A percentile compares a stretch with the other conserved stretches of the same genome.
Conservation (phyloP, 1,140 invertebrate species). For the Pogonomyrmex barbatus region DNA sequence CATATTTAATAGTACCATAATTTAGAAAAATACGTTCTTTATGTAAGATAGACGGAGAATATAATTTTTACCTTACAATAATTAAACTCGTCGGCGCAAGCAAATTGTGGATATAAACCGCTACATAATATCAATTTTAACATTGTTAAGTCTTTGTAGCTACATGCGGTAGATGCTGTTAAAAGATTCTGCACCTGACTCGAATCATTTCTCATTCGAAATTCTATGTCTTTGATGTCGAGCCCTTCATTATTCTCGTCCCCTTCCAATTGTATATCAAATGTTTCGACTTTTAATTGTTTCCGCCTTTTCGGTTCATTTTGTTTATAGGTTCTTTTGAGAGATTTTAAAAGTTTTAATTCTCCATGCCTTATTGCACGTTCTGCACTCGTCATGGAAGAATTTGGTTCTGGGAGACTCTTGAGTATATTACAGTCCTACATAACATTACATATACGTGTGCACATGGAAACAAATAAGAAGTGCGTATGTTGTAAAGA, state of each 20-base stretch:
- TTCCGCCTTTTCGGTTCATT: slow-evolving; percentile 90
- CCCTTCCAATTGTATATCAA: slow-evolving; percentile 86
- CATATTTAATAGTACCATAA: no score
- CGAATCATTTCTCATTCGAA: slow-evolving; percentile 91
- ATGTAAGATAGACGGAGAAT: not conserved
- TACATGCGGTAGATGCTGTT: slow-evolving; percentile 90
- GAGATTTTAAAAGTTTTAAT: slow-evolving; percentile 92
- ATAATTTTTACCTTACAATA: slow-evolving; percentile 90
- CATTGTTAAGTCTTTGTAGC: slow-evolving; percentile 94
- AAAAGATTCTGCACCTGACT: slow-evolving; percentile 90
- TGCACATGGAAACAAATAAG: not conserved
- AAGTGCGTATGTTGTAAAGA: not conserved
- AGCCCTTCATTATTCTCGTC: slow-evolving; percentile 87
- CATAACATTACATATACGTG: slow-evolving; percentile 59
- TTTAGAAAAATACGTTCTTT: no score
- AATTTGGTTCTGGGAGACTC: slow-evolving; percentile 84
- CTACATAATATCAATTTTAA: slow-evolving; percentile 96
- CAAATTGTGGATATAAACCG: slow-evolving; percentile 97
- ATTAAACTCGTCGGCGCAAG: slow-evolving; percentile 97
- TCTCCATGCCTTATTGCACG: slow-evolving; percentile 94
- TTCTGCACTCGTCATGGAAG: slow-evolving; percentile 91
- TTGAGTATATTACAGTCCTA: slow-evolving; percentile 91
- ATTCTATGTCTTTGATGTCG: slow-evolving; percentile 97
- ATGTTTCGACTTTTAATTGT: slow-evolving; percentile 89
- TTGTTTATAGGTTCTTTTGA: slow-evolving; percentile 90